Base-by-base conservation (phyloP, 1,140 invertebrate species). In the Lepidurus apus region DNA sequence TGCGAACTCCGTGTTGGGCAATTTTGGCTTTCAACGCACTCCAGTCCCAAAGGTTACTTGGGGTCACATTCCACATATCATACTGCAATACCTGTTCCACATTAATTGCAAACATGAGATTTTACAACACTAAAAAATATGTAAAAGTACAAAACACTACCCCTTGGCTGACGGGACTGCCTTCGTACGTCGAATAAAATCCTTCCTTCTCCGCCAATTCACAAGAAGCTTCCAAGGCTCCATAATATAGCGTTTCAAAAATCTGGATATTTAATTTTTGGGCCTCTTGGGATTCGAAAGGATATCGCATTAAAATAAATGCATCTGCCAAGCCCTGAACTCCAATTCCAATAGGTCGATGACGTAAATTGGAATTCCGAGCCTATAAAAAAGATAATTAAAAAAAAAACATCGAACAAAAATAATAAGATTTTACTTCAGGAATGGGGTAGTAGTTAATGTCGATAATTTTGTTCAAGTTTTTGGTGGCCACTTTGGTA, bases 171-270 rank as follows among this genome's bases (percentile, higher is more conserved):
- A 94, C 93, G 24, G 98, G 98, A 81, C 89, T 91, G 10, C 97
- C 97, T 83, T 90, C 84, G 84, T 98, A 99, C 1, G 95, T 95
- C 83, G 95, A 92, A 84, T 99, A 99, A 0, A 91, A 85, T 8
- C 98, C 97, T 80, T 90, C 84, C 83, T 91, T 89, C 85, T 96
- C 88, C 13, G 98, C 96, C 74, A 99, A 86, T 87, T 99, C 97
- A 87, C 95, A 98, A 84, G 95, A 98, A 0, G 96, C 93, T 86
- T 99, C 96, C 80, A 99, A 85, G 2, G 98, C 95, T n/a, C 92
- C 95, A 86, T 93, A 98, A 85, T 99, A 99, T 78, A 99, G 91
- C 0, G 97, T 99, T 87, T 99, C 98, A 87, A 99, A 99, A 80
- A 99, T 98, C 84, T 98, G 91, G 81, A 92, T 92, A 86, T 99